A percentile compares a stretch with the other conserved stretches of the same genome.
Conservation (phyloP, 2,113 vertebrate genomes). For the Barnardius zonarius region DNA sequence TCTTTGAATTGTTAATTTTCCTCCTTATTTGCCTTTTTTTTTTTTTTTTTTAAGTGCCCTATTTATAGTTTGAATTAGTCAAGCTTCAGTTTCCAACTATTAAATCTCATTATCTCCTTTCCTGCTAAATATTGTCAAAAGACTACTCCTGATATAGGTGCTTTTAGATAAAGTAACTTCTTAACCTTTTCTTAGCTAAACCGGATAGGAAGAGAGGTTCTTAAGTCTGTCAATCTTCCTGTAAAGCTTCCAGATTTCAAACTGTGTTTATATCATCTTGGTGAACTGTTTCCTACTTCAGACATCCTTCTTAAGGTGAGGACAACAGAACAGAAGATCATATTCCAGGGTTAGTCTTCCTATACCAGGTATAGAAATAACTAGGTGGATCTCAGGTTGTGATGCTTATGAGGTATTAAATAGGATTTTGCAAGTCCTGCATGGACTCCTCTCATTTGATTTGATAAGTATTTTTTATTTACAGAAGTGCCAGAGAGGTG, state of each 20-base stretch:
- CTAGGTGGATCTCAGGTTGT: rapidly evolving
- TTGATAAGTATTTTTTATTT: background rate
- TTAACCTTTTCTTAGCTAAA: slow-evolving; percentile 56
- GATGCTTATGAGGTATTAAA: background rate
- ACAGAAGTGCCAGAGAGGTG: background rate
- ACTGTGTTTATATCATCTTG: background rate
- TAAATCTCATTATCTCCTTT: slow-evolving; percentile 63
- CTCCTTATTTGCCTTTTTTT: no score
- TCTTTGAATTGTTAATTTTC: no score
- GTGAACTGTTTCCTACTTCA: background rate
- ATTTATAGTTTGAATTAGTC: slow-evolving; percentile 68
- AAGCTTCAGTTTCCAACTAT: slow-evolving; percentile 62
- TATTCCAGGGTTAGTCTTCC: background rate
- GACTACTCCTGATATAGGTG: slow-evolving; percentile 47
- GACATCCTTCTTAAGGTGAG: background rate
- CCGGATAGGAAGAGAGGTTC: background rate
- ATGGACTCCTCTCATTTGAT: background rate
- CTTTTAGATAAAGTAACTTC: slow-evolving; percentile 31
- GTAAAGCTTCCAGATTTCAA: background rate
- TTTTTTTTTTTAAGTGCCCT: slow-evolving; percentile 46
- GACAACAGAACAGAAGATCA: background rate
- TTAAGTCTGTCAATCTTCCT: background rate
- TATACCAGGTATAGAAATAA: background rate
- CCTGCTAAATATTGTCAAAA: slow-evolving; percentile 62
- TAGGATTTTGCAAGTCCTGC: background rate